Base-by-base conservation (phyloP, 1,140 invertebrate species). In the Papilio glaucus region DNA sequence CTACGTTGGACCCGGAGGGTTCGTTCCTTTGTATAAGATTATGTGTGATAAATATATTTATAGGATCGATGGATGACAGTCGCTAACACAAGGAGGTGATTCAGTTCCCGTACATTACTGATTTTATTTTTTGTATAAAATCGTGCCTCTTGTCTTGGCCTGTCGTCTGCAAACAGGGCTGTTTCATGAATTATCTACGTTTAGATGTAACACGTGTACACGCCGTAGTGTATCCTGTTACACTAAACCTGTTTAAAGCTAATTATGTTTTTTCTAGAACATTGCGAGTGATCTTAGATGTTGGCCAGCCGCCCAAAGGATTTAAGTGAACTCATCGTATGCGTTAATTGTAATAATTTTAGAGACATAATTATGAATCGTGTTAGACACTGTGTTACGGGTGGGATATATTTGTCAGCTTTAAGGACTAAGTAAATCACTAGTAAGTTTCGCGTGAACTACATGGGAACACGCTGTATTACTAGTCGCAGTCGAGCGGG, bases 71-170 rank as follows among this genome's bases (percentile, higher is more conserved):
- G 78, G 89, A 91, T 88, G 90, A 84, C 90, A 92, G 90, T 91
- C 74, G 90, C 90, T 92, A 91, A 92, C 88, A 91, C 88, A 85
- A 84, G 26, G 82, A 89, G 90, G 87, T 84, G 84, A 78, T 83
- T 77, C 81, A 80, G 79, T 79, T 90, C 90, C 89, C 91, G 91
- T 92, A 92, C 90, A 82, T 73, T 75, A 76, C 72, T 89, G 90
- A 90, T 92, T 92, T 92, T 92, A 91, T 91, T 90, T 92, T 92
- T 91, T 91, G 88, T 90, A 90, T 92, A 92, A 92, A 92, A 90
- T 92, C 89, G 83, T 87, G 80, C 85, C 89, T 89, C 85, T 86
- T 87, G 91, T 93, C 91, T 93, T 91, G 91, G 91, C 91, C 91
- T 91, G 91, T 91, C 89, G 90, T 93, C 90, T 87, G 78, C 71